Evolutionary conservation across 2,888 invertebrate genomes (phyloP), one percentile per base, ranked within the genome.

Genomic region (Thalpophila matura): DNA sequence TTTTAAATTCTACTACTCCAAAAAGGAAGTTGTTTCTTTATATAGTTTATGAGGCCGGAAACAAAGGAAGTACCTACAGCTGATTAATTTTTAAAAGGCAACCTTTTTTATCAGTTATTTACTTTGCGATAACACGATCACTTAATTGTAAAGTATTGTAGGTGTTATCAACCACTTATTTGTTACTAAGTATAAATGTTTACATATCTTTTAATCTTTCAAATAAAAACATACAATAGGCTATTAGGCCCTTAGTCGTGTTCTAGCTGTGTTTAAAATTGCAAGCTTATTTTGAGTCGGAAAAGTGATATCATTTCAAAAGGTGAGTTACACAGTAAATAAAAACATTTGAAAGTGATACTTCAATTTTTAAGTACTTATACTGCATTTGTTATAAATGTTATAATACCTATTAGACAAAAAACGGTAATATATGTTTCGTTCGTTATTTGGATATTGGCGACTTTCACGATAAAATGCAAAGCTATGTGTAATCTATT

Each of bases 91-190:
- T 20, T 31, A 9, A 20, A 50, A 50, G 16, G 16, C 24, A 45
- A 49, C 14, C 9, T 4, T 40, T n/a, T 42, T 24, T 43, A 42
- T 27, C 20, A 20, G 33, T 35, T 50, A n/a, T n/a, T n/a, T n/a
- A n/a, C n/a, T n/a, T n/a, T n/a, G n/a, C n/a, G 7, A 14, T n/a
- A 29, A 70, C 73, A 64, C 2, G 16, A 5, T 20, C 10, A 33
- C 1, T 20, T 75, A 75, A 72, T 75, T 55, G 55, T 47, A 40
- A 75, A 62, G n/a, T 47, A 37, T 27, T 72, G 72, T 72, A 42
- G 6, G 0, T n/a, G 31, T 38, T 72, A 72, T 58, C 75, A 20
- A 20, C 0, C 27, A 74, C 47, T 66, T 65, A 56, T 12, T 9
- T 3, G 10, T 20, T 55, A 37, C 5, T 29, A n/a, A 12, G 3